Base-by-base conservation (phyloP, 2,888 invertebrate species). In the Meteorus colon region DNA sequence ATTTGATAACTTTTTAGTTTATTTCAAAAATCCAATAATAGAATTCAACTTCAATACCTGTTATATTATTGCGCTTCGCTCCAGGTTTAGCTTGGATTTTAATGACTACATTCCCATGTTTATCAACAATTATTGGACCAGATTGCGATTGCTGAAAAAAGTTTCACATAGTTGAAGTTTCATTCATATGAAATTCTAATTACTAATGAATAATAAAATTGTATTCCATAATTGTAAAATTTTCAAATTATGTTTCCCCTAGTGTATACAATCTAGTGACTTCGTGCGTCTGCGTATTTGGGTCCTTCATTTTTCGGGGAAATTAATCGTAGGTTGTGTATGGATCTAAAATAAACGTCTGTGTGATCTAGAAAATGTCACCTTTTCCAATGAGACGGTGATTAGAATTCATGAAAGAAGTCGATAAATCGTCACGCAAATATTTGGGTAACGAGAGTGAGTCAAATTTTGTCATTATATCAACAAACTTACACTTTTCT, bases 1-100 rank as follows among this genome's bases (percentile, higher is more conserved):
- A 34, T 34, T 34, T 34, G 24, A 34, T 34, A 1, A 1, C 5
- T 34, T 6, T 34, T 34, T 2, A 8, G 34, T 34, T 34, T 34
- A 24, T 24, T 34, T 0, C 34, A 34, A 34, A 34, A 1, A 8
- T 34, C 8, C 34, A 34, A 34, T 34, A 8, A 34, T 34, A 8
- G 4, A 34, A 29, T 45, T 8, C 0, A 1, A 37, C 6, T 0
- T 4, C 14, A 29, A 37, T 68, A 92, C 92, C 93, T 78, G 94
- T 94, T 74, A 95, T 91, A 65, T 91, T 90, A 86, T 94, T 95
- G 74, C 92, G 91, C 89, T 94, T 95, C 0, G 95, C 94, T 65
- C 95, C 95, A 27, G 95, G 95, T 87, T 95, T 95, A 0, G 95
- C 95, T 76, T 93, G 90, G 78, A 95, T 91, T 85, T 92, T 92